phyloP scores from a whole-genome alignment of 30 jellyfish, hydroid and myxozoan genomes.

The Pelagia noctiluca region DNA sequence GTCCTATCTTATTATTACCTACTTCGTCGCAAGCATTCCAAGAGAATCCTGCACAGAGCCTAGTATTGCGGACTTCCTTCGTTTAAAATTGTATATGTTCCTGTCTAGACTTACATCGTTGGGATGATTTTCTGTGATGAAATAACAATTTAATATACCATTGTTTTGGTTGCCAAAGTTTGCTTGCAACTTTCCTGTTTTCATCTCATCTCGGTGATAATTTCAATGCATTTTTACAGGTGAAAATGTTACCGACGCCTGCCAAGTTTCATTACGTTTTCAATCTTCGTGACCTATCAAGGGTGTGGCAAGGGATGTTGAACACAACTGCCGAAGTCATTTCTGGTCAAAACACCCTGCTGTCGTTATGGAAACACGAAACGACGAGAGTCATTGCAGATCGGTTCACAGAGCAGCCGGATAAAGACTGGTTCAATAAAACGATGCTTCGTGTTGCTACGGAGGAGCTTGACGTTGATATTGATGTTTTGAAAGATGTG shows the following conservation, averaged over 20 bases:
- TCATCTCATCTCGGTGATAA: no score
- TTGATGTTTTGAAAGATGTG: conserved; percentile 45
- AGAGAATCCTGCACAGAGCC: no score
- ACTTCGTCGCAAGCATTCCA: no score
- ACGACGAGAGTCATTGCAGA: conserved; percentile 80
- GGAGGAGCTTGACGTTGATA: conserved; percentile 83
- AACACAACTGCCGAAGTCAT: conserved; percentile 73
- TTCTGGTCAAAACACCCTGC: conserved; percentile 9
- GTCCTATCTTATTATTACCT: no score
- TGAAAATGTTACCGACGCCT: conserved; percentile 85
- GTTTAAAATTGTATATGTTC: no score
- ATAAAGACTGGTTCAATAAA: conserved; percentile 82
- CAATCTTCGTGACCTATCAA: conserved; percentile 82
- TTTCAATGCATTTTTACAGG: no score
- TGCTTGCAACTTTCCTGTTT: no score
- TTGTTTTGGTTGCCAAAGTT: no score
- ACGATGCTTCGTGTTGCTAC: conserved; percentile 67
- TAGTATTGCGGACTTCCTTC: no score
- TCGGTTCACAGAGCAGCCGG: conserved; percentile 76
- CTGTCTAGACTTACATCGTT: no score
- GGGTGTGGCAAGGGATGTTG: conserved; percentile 91
- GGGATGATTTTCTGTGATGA: no score
- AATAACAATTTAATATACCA: no score
- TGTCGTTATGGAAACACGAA: conserved; percentile 82
- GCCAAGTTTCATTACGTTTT: conserved; percentile 81